Evolutionary conservation across 2,113 vertebrate species (phyloP).

Genomic region (Rhinoptilus africanus): DNA sequence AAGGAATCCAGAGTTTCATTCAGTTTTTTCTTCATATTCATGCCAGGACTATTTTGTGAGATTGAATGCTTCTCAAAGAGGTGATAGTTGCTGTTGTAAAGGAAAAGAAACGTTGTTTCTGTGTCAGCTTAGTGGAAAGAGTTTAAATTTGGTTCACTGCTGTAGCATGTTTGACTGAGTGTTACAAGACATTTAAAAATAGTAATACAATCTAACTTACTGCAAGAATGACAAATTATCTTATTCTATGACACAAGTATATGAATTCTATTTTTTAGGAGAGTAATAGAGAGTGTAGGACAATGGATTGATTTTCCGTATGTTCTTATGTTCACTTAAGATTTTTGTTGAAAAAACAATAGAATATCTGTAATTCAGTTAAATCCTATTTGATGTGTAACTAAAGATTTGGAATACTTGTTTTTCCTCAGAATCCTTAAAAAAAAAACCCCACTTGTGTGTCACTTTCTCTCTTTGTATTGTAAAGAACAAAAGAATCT

Average conservation of each 20-base stretch:
- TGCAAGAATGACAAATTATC: background rate
- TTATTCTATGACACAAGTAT: background rate
- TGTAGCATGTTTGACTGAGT: background rate
- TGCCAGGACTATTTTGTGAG: background rate
- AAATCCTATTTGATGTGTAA: background rate
- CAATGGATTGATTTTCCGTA: background rate
- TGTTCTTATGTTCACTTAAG: background rate
- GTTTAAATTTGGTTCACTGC: background rate
- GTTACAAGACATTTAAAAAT: background rate
- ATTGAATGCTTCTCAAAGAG: accelerated
- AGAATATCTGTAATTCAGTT: background rate
- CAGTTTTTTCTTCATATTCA: background rate
- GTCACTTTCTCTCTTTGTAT: background rate
- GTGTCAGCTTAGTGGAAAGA: background rate
- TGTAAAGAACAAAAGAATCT: background rate
- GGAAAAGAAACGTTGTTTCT: background rate
- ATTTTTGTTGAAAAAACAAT: background rate
- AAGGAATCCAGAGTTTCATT: background rate
- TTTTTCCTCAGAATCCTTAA: background rate
- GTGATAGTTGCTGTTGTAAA: background rate
- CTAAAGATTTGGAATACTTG: background rate
- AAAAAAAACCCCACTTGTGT: background rate
- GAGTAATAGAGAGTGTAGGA: background rate
- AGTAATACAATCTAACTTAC: background rate
- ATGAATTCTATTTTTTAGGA: background rate